These are phyloP conservation scores for Eucidaris tribuloides DNA, from an alignment of 35 echinoderm and acorn worm genomes.

Conservation along the genomic window DNA sequence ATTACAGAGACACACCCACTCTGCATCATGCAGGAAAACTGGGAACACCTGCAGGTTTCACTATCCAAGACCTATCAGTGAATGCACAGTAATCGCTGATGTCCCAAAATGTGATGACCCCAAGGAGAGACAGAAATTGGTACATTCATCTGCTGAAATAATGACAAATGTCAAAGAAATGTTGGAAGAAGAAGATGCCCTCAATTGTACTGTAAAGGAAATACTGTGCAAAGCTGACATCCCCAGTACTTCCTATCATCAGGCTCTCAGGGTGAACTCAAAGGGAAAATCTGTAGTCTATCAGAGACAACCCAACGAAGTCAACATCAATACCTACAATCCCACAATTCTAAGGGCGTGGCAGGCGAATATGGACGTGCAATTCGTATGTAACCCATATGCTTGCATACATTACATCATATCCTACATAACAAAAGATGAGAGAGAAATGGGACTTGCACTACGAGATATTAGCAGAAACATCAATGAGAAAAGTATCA, in stretches of 20 bases:
- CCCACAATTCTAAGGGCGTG: constrained; percentile 33
- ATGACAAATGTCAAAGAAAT: neutral
- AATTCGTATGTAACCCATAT: constrained; percentile 59
- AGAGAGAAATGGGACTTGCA: constrained; percentile 43
- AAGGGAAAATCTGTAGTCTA: constrained; percentile 29
- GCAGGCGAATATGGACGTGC: constrained; percentile 68
- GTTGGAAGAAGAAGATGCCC: neutral
- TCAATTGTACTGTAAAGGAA: neutral
- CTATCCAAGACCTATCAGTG: constrained; percentile 1
- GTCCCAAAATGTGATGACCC: neutral
- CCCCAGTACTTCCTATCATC: neutral
- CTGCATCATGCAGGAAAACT: constrained; percentile 32
- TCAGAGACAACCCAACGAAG: constrained; percentile 25
- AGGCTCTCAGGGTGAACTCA: neutral
- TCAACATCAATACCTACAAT: constrained; percentile 43
- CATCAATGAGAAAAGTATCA: no score
- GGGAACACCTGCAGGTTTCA: constrained; percentile 33
- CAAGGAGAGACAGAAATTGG: neutral
- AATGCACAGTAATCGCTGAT: neutral
- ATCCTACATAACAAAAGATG: constrained; percentile 60
- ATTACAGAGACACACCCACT: constrained; percentile 43
- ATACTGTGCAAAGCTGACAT: neutral
- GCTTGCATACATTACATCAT: constrained; percentile 37
- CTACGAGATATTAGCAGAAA: constrained; percentile 1
- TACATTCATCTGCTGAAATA: neutral